Base-by-base conservation (phyloP, 2,797 vertebrate genomes). In the Macropus fuliginosus region DNA sequence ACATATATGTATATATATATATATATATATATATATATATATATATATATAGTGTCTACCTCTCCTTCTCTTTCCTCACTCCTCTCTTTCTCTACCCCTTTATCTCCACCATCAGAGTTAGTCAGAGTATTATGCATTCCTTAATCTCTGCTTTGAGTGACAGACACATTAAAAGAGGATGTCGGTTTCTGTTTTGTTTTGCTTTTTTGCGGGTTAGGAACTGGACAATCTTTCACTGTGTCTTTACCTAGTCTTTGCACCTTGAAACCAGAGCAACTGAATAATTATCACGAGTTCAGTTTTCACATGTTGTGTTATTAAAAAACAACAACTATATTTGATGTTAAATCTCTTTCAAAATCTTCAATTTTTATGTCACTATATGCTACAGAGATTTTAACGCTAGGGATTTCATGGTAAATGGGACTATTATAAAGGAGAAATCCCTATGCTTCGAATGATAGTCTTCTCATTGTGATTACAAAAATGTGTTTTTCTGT, bases 331-430 rank as follows among this genome's bases (percentile, higher is more conserved):
- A 87, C 46, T 94, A 55, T 87, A 24, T 46, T 11, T 87, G n/a
- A 81, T 46, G 18, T 46, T 81, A n/a, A 81, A 24, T 81, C 8
- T 87, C n/a, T 96, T 94, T 92, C 92, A 14, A 93, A 94, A 46
- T 90, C 92, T 96, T 18, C 40, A 96, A 95, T 56, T 89, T 94
- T 96, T 91, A 90, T 92, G 13, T 93, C 13, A 95, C 27, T 92
- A 50, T 24, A 92, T 59, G 91, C 13, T 29, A 91, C 56, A 89
- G 57, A 92, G 87, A 95, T 96, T 92, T 94, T 96, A 95, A 56
- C 31, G 91, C 55, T n/a, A 57, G 13, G 81, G n/a, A 40, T 56
- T 94, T 95, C 93, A 93, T 55, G 34, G 8, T 91, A 90, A 94
- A 28, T 89, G 91, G 89, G 57, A 93, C 92, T 95, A 92, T 28